Evolutionary conservation across 2,888 invertebrate genomes (phyloP).

Genomic region (Operophtera brumata): DNA sequence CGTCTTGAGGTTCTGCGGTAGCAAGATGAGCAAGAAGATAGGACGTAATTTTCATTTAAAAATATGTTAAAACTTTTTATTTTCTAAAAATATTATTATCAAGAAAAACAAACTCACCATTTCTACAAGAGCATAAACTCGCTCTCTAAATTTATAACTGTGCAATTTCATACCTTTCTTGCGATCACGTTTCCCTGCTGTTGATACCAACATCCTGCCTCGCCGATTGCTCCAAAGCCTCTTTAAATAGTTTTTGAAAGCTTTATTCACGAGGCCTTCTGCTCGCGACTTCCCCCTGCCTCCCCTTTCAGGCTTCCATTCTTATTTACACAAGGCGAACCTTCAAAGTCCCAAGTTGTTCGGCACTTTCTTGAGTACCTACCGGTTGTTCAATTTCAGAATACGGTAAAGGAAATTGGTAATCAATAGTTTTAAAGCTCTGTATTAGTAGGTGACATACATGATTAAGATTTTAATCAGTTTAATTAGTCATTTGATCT

Average conservation of each 20-base stretch:
- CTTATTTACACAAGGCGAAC: constrained; percentile 68
- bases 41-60: no score
- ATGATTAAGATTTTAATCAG: not conserved
- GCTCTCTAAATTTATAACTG: not conserved
- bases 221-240: constrained; percentile 64
- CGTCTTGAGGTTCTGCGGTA: no score
- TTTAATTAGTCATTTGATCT: not conserved
- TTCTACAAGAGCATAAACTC: not conserved
- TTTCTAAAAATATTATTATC: not conserved
- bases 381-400: constrained; percentile 44
- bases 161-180: constrained; percentile 14
- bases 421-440: constrained; percentile 33
- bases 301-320: constrained; percentile 46
- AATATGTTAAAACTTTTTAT: not conserved
- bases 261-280: constrained; percentile 54
- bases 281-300: constrained; percentile 48
- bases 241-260: constrained; percentile 73
- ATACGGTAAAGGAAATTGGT: constrained; percentile 40
- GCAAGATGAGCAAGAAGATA: no score
- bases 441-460: not conserved
- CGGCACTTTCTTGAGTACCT: constrained; percentile 49
- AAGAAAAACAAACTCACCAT: not conserved
- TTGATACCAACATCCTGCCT: constrained; percentile 38
- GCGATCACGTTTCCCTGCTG: constrained; percentile 26
- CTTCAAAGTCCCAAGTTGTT: constrained; percentile 62